Base-by-base conservation (phyloP, 1,140 invertebrate genomes). In the Plodia interpunctella region DNA sequence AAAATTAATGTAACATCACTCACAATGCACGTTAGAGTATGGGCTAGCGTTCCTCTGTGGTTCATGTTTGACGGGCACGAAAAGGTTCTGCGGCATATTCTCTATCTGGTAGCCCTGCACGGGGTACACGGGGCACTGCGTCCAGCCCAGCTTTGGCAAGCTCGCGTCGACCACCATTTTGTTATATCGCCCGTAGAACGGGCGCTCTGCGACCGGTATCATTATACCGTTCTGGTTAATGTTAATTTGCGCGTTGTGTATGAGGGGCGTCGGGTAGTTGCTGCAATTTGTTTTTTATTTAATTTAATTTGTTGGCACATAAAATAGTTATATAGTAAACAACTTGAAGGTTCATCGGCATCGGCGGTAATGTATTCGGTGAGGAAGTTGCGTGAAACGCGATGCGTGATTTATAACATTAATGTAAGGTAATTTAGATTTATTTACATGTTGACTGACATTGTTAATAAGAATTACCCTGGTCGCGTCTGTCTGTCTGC, bases 21-120 rank as follows among this genome's bases (percentile, higher is more conserved):
- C 20, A 80, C 78, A 57, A 60, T 78, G 72, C 25, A 76, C 71
- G 54, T 68, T 72, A 2, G 61, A 50, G 44, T 76, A 80, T 0
- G 74, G 70, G 49, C 72, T 80, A 0, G 69, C 28, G 17, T 60
- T 70, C 28, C 74, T 65, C 9, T 62, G 59, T 0, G 63, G 38
- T 4, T 76, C 72, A 32, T 67, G 74, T 28, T 66, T 67, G 11
- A 68, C 63, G 0, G 72, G 66, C 52, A 75, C 66, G 35, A 71
- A 76, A 59, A 61, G 6, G 13, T 25, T 49, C 11, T 56, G 38
- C 2, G 32, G 20, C 25, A 60, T 44, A 20, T 20, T 20, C 1
- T 17, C 9, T 1, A 49, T 13, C 11, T 28, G 57, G 28, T 51
- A 58, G 25, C 18, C 21, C 28, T 28, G 21, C 9, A 18, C 32